These are phyloP conservation scores for Argynnis bischoffii DNA, from an alignment of 2,888 invertebrate species.

Conservation along the genomic window DNA sequence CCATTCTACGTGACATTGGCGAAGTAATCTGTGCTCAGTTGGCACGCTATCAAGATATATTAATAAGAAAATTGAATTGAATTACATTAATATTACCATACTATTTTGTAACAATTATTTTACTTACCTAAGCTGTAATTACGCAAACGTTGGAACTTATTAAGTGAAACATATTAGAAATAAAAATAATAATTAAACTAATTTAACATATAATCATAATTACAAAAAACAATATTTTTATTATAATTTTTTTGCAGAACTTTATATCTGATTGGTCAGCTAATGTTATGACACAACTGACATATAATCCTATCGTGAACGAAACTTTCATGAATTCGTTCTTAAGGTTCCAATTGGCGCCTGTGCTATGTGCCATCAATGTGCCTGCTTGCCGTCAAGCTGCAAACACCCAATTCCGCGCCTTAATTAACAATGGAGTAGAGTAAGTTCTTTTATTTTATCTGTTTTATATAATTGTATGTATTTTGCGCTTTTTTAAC, in stretches of 20 bases:
- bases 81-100: too few relatives aligned
- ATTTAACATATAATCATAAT: not conserved
- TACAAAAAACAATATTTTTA: too few relatives aligned
- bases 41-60: too few relatives aligned
- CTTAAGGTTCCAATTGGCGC: slow-evolving; percentile 65
- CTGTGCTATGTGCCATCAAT: slow-evolving; percentile 58
- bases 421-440: slow-evolving; percentile 39
- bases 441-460: slow-evolving; percentile 51
- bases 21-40: too few relatives aligned
- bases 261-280: slow-evolving; percentile 56
- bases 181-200: not conserved
- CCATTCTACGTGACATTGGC: too few relatives aligned
- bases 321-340: slow-evolving; percentile 68
- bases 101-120: too few relatives aligned
- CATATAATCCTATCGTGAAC: slow-evolving; percentile 48
- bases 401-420: slow-evolving; percentile 54
- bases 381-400: slow-evolving; percentile 50
- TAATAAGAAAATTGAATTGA: too few relatives aligned
- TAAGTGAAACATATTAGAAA: too few relatives aligned
- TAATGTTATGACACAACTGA: slow-evolving; percentile 52
- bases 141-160: too few relatives aligned
- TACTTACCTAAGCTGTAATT: too few relatives aligned
- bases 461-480: too few relatives aligned
- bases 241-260: slow-evolving; percentile 44
- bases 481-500: too few relatives aligned